A percentile compares a stretch with the other conserved stretches of the same genome.
phyloP scores from a whole-genome alignment of 2,797 vertebrate genomes.

The Scolopax bukidnonensis region DNA sequence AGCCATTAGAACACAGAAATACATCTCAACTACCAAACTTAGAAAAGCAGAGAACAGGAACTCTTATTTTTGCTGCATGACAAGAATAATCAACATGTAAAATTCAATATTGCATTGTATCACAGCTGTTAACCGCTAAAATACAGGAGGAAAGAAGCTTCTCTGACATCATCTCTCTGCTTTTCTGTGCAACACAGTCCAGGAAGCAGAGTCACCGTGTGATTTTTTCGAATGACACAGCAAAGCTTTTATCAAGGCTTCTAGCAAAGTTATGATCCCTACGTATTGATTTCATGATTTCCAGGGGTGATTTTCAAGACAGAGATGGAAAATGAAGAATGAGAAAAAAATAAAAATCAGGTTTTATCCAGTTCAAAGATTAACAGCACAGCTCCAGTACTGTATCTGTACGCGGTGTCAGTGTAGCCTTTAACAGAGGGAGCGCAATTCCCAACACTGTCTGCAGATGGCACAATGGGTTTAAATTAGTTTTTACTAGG shows the following conservation, averaged over 20 bases:
- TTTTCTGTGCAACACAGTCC: neutral
- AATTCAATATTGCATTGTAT: neutral
- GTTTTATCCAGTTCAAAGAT: neutral
- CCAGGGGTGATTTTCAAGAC: neutral
- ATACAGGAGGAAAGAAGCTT: neutral
- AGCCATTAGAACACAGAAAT: neutral
- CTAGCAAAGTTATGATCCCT: neutral
- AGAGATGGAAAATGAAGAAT: neutral
- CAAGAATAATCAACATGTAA: neutral
- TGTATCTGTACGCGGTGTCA: accelerated
- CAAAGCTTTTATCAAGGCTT: neutral
- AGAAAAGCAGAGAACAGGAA: neutral
- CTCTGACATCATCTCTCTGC: neutral
- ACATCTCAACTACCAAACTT: neutral
- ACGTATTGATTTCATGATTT: neutral
- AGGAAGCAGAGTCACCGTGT: neutral
- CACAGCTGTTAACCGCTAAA: neutral
- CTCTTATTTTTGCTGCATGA: neutral
- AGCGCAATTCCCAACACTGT: neutral
- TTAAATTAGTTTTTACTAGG: neutral
- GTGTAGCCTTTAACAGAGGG: neutral
- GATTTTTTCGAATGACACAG: neutral
- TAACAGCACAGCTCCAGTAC: neutral
- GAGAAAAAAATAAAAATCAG: neutral
- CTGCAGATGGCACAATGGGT: constrained; percentile 40